Evolutionary conservation across 2,888 invertebrate genomes (phyloP).

Genomic region (Tubiluchus corallicola): DNA sequence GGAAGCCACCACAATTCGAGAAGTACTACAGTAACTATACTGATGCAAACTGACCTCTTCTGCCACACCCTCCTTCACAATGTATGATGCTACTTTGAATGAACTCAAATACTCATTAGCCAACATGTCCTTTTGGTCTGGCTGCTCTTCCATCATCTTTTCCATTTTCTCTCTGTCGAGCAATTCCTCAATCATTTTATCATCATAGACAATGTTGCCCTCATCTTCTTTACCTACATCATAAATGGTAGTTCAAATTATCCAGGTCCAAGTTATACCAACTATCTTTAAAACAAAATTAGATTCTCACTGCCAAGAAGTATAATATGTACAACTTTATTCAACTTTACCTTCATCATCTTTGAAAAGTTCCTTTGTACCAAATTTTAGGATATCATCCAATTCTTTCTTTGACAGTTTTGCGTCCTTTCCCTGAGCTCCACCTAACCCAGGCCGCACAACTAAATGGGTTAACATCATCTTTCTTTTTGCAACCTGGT

Average conservation of each 20-base stretch:
- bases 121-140: slow-evolving; percentile 93
- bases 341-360: slow-evolving; percentile 54
- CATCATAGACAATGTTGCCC: slow-evolving; percentile 72
- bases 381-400: slow-evolving; percentile 93
- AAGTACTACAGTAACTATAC: too few species aligned
- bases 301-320: slow-evolving; percentile 9
- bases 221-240: slow-evolving; percentile 42
- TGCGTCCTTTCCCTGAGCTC: slow-evolving; percentile 61
- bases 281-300: neutral
- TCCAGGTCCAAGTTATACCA: too few species aligned
- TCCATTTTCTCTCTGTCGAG: slow-evolving; percentile 85
- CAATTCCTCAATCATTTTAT: slow-evolving; percentile 75
- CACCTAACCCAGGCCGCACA: slow-evolving; percentile 82
- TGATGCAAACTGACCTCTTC: slow-evolving; percentile 39
- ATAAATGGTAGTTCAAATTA: too few species aligned
- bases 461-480: slow-evolving; percentile 99
- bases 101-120: slow-evolving; percentile 96
- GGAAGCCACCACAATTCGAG: too few species aligned
- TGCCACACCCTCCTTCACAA: slow-evolving; percentile 67
- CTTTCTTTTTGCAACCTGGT: slow-evolving; percentile 74
- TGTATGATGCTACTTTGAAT: slow-evolving; percentile 93
- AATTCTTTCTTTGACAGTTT: slow-evolving; percentile 97
- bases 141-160: slow-evolving; percentile 81
- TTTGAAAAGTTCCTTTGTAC: slow-evolving; percentile 96
- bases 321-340: too few species aligned